phyloP scores from a whole-genome alignment of 2,113 vertebrate species.

The Puffinus mauretanicus region DNA sequence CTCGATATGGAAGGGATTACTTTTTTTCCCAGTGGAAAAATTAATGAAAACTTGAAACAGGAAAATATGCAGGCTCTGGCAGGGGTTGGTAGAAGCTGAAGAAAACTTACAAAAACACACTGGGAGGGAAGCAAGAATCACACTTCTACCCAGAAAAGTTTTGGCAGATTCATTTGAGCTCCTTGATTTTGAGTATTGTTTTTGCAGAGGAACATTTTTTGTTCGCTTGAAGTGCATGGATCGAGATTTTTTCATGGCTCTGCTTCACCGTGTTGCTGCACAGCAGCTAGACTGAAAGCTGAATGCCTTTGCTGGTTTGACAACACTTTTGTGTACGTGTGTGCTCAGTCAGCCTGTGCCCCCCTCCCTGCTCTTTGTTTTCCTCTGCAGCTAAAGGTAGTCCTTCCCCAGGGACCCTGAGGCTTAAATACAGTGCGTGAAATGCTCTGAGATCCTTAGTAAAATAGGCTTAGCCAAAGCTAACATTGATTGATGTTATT shows the following conservation, averaged over 20 bases:
- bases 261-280: not conserved
- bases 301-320: not conserved
- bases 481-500: not conserved
- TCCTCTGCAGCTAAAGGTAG: not conserved
- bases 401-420: not conserved
- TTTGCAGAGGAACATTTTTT: not conserved
- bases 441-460: not conserved
- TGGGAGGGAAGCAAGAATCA: not conserved
- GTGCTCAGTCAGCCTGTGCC: not conserved
- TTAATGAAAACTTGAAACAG: not conserved
- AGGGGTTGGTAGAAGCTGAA: not conserved
- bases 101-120: not conserved
- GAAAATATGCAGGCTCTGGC: not conserved
- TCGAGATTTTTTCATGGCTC: not conserved
- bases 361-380: not conserved
- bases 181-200: not conserved
- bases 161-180: not conserved
- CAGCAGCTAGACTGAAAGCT: not conserved
- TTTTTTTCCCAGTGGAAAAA: not conserved
- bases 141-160: not conserved
- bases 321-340: not conserved
- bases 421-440: not conserved
- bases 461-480: slow-evolving; percentile 16
- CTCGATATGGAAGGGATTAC: accelerated
- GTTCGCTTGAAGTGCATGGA: not conserved